Evolutionary conservation across 1,140 invertebrate genomes (phyloP).

Genomic region (Mycetomoellerius zeteki): DNA sequence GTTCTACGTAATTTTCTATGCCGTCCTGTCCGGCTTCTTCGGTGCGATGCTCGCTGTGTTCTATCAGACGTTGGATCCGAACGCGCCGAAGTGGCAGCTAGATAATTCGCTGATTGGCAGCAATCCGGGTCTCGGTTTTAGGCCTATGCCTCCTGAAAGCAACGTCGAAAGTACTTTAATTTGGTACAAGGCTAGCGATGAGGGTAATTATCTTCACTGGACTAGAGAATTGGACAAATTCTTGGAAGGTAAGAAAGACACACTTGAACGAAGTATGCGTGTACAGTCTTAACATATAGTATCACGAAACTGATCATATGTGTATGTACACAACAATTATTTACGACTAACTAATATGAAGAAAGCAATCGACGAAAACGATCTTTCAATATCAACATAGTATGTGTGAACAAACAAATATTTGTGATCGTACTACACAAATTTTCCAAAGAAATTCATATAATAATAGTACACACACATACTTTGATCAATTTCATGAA

Average conservation of each 20-base stretch:
- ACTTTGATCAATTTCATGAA: too few relatives aligned
- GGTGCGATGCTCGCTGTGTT: slow-evolving; percentile 96
- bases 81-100: slow-evolving; percentile 95
- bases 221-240: slow-evolving; percentile 91
- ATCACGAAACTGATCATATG: too few relatives aligned
- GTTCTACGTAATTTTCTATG: slow-evolving; percentile 98
- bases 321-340: too few relatives aligned
- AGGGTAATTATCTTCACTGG: slow-evolving; percentile 94
- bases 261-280: background rate
- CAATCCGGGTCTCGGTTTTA: slow-evolving; percentile 97
- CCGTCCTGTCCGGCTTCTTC: slow-evolving; percentile 95
- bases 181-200: slow-evolving; percentile 94
- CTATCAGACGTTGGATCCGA: slow-evolving; percentile 95
- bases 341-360: too few relatives aligned
- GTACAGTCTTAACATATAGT: background rate
- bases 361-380: too few relatives aligned
- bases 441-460: too few relatives aligned
- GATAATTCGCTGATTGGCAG: slow-evolving; percentile 94
- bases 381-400: too few relatives aligned
- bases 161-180: slow-evolving; percentile 98
- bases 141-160: slow-evolving; percentile 95
- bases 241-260: slow-evolving; percentile 88
- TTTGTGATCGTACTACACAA: too few relatives aligned
- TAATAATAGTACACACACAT: too few relatives aligned
- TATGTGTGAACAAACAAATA: too few relatives aligned